These are phyloP conservation scores for Tretioscincus oriximinensis DNA, from an alignment of 2,113 vertebrate species.

Conservation along the genomic window DNA sequence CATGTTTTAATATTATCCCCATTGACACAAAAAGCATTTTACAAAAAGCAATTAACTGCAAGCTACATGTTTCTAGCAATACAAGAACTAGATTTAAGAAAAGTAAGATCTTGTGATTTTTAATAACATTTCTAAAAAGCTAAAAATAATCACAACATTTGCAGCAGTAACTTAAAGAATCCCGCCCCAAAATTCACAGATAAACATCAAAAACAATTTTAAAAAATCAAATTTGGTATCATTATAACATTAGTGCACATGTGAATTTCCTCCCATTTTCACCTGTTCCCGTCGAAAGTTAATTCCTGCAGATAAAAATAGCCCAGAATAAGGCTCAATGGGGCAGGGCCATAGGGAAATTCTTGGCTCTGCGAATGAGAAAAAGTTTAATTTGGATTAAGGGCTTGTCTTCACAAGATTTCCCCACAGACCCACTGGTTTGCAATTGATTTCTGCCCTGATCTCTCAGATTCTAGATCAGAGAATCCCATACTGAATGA, in stretches of 20 bases:
- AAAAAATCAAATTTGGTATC: conserved; percentile 62
- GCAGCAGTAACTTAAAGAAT: not conserved
- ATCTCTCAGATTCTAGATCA: too few species aligned
- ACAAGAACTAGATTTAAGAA: conserved; percentile 1
- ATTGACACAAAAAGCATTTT: not conserved
- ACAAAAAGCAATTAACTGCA: conserved; percentile 6
- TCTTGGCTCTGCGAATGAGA: not conserved
- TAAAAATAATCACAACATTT: not conserved
- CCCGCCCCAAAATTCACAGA: not conserved
- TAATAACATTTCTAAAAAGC: not conserved
- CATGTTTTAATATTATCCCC: not conserved
- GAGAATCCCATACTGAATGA: too few species aligned
- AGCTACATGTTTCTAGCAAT: conserved; percentile 3
- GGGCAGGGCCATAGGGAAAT: not conserved
- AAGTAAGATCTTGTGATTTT: conserved; percentile 7
- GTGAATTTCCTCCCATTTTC: conserved; percentile 30
- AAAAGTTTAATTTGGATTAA: not conserved
- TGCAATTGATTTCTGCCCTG: not conserved
- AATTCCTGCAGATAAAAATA: not conserved
- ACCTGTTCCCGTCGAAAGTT: not conserved
- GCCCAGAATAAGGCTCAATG: not conserved
- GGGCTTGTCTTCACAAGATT: not conserved
- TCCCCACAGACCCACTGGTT: not conserved
- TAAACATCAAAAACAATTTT: conserved; percentile 48
- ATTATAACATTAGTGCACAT: conserved; percentile 65